Evolutionary conservation across 1,140 invertebrate species (phyloP).

Genomic region (Trachelipus rathkii): DNA sequence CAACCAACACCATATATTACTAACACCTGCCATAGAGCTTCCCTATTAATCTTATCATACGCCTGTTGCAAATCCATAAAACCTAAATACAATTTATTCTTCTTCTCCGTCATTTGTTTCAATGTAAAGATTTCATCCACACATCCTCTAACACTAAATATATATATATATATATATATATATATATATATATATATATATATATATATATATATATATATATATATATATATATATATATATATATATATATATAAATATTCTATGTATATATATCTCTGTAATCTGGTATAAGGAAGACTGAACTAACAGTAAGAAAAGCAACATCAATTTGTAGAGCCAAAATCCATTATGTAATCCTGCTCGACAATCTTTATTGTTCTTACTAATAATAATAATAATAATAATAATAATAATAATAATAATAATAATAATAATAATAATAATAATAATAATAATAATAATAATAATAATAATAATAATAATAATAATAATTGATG

Average conservation of each 20-base stretch:
- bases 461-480: too few species aligned
- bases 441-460: not conserved
- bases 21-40: too few species aligned
- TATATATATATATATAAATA: not conserved
- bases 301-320: constrained; percentile 46
- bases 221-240: not conserved
- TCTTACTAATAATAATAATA: constrained; percentile 45
- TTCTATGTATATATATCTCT: constrained; percentile 14
- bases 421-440: too few species aligned
- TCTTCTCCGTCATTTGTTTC: too few species aligned
- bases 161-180: not conserved
- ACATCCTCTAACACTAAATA: too few species aligned
- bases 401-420: too few species aligned
- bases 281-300: constrained; percentile 47
- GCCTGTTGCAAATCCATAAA: too few species aligned
- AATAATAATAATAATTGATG: too few species aligned
- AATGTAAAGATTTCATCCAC: too few species aligned
- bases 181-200: constrained; percentile 1
- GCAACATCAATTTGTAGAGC: constrained; percentile 48
- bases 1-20: too few species aligned
- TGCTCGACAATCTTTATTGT: constrained; percentile 51
- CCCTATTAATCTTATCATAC: too few species aligned
- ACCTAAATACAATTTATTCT: too few species aligned
- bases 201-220: constrained; percentile 1
- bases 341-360: constrained; percentile 53